phyloP scores from a whole-genome alignment of 2,113 vertebrate genomes.

The Phalacrocorax brasilianus region DNA sequence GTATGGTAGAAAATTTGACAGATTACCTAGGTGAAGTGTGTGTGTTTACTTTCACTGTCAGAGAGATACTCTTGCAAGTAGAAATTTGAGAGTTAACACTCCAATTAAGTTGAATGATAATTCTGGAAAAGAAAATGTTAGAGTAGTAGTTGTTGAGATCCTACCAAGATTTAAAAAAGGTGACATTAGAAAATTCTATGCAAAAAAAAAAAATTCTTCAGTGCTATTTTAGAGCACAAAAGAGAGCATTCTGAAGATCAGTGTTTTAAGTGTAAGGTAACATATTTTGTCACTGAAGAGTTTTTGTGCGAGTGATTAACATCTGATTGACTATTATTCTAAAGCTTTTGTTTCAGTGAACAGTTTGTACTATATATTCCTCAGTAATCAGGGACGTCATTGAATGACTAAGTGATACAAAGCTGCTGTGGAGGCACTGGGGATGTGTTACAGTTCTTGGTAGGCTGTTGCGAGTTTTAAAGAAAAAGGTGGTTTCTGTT shows the following conservation, averaged over 20 bases:
- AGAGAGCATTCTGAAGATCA: neutral
- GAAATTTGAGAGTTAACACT: neutral
- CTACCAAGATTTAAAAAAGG: neutral
- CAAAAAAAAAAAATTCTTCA: neutral
- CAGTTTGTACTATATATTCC: neutral
- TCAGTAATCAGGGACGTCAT: neutral
- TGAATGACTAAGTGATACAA: neutral
- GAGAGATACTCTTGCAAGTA: neutral
- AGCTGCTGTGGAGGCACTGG: neutral
- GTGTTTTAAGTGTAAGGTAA: neutral
- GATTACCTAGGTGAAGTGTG: neutral
- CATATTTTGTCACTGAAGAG: neutral
- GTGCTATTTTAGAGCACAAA: neutral
- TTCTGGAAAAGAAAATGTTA: neutral
- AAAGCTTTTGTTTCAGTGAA: slow-evolving; percentile 22
- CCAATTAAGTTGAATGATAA: neutral
- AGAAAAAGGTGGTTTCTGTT: neutral
- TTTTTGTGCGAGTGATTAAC: neutral
- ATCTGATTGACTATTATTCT: neutral
- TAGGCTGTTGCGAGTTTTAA: neutral
- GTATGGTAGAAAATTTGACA: neutral
- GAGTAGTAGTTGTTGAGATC: neutral
- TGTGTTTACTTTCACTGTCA: neutral
- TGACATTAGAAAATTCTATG: neutral
- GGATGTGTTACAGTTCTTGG: neutral